Base-by-base conservation (phyloP, 2,888 invertebrate species). In the Agriopis leucophaearia region DNA sequence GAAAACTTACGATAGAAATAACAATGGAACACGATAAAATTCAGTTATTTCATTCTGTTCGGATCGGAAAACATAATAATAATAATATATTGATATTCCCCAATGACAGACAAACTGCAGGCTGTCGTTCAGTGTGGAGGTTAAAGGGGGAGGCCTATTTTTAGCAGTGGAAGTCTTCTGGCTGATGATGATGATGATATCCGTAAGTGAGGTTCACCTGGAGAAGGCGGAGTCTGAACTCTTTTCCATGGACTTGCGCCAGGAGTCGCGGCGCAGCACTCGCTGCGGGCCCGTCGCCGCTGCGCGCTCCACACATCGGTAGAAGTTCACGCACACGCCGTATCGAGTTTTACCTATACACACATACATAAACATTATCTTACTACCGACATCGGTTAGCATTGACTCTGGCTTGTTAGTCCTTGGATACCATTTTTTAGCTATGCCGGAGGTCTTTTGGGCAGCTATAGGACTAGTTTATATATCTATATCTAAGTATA, bases 301-400 rank as follows among this genome's bases (percentile, higher is more conserved):
- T 71, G 95, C 94, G 70, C 96, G 95, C 87, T 98, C 98, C 77
- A 98, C 96, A 8, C 98, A 97, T 59, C 99, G 96, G 93, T 99
- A 99, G 93, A 99, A 99, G 92, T 99, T 99, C 68, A 99, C 97
- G 91, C 99, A 99, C 76, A 99, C 97, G 47, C 99, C 99, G 88
- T 97, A 99, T 38, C 99, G 96, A 13, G 97, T 97, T 92, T 97
- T 97, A 45, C 97, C 96, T 96, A 78, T 18, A n/a, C 16, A 48
- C 6, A 54, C 27, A 47, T n/a, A n/a, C 47, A 47, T 8, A n/a
- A 13, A 27, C 27, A 27, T 5, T 12, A 47, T 18, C 18, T 18
- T 15, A 9, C n/a, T 47, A 16, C 18, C 10, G 5, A 16, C 12
- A 18, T 48, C 12, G 2, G 16, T 10, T 18, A 16, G 16, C 45